Conservation (phyloP, 2,888 invertebrate species). For the Megamerina dolium region DNA sequence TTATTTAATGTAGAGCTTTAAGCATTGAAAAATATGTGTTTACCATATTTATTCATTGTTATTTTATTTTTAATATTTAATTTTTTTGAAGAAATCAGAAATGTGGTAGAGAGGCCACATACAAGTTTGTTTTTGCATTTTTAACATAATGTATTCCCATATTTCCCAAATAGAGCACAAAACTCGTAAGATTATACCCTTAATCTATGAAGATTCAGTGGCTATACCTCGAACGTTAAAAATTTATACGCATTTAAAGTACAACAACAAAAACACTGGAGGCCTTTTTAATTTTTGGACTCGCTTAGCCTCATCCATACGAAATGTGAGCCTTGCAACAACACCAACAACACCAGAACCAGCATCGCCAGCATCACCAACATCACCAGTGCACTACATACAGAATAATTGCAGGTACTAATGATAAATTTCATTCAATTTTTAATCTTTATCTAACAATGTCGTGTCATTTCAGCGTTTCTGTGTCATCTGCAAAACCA, state of each 20-base stretch:
- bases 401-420: neutral
- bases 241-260: conserved; percentile 62
- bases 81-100: no score
- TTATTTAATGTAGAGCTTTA: no score
- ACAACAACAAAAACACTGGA: conserved; percentile 48
- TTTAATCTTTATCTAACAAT: neutral
- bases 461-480: neutral
- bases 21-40: no score
- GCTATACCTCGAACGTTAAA: conserved; percentile 60
- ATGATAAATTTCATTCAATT: neutral
- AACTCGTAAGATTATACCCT: conserved; percentile 64
- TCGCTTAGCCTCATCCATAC: conserved; percentile 55
- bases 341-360: conserved; percentile 16
- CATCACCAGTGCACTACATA: no score
- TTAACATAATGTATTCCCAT: no score
- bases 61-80: no score
- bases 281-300: conserved; percentile 66
- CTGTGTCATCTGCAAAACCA: neutral
- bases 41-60: no score
- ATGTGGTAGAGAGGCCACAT: no score
- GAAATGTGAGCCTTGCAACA: conserved; percentile 24
- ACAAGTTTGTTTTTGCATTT: no score
- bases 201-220: conserved; percentile 59
- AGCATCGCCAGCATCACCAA: conserved; percentile 13
- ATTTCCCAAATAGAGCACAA: conserved; percentile 51